Base-by-base conservation (phyloP, 1,140 invertebrate genomes). In the Coelopa frigida region DNA sequence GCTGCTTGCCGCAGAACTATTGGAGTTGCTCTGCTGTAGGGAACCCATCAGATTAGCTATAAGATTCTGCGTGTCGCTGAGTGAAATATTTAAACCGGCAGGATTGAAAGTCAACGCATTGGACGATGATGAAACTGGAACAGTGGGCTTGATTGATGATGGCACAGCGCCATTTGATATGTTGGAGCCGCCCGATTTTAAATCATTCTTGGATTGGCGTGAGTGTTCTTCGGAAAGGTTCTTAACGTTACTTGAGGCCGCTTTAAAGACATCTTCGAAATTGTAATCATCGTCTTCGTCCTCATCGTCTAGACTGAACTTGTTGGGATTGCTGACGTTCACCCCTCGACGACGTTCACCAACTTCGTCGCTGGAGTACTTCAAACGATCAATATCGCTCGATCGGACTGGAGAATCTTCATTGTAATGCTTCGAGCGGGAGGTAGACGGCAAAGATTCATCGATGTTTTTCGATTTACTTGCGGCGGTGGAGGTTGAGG, bases 261-360 rank as follows among this genome's bases (percentile, higher is more conserved):
- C 77, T 60, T 80, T 78, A 39, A 81, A 79, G 36, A 83, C 75
- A 54, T 83, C 82, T 46, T 83, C 81, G 49, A 77, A 82, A 7
- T 74, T 75, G 53, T 83, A 84, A 62, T 83, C 81, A 51, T 82
- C 80, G 46, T 80, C 78, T 26, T 80, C 78, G 26, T 82, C 79
- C 15, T 10, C 79, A 76, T 61, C 59, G 53, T 74, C 73, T 18
- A 72, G 44, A 41, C 60, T 56, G 17, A 72, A 58, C 5, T 52
- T 53, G n/a, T 58, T 58, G 0, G 61, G 54, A 3, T 42, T 49
- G 4, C 39, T 22, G 35, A 26, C 27, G 11, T 20, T 37, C 8
- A 5, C 49, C 39, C 4, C 22, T 3, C 18, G 7, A 20, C 21
- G 37, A 3, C 26, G n/a, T 14, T 47, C 44, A 27, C 69, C 71